Base-by-base conservation (phyloP, 2,888 invertebrate genomes). In the Pasiphila rectangulata region DNA sequence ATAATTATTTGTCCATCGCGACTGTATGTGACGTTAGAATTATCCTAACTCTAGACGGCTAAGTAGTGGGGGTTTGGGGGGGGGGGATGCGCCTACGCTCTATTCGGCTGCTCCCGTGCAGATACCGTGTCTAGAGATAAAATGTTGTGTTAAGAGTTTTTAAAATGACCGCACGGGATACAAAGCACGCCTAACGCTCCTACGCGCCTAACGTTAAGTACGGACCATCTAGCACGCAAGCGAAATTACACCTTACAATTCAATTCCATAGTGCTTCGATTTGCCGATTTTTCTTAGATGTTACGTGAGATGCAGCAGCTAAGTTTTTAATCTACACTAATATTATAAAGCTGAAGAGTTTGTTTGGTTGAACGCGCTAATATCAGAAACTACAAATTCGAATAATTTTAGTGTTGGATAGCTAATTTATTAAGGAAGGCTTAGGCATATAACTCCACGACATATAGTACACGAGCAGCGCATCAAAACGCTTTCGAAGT, bases 181-280 rank as follows among this genome's bases (percentile, higher is more conserved):
- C 1, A n/a, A 16, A n/a, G n/a, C n/a, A n/a, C n/a, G n/a, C n/a
- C 16, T 17, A 30, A 30, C 29, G 17, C 9, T 9, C 17, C 32
- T 75, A 75, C 64, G 69, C 66, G 77, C 69, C 78, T 77, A 75
- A 72, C 67, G 58, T 69, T 75, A 73, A 70, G 68, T 75, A 79
- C 75, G 76, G 79, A 78, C 75, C 74, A 69, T 72, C 75, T 79
- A 79, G 77, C 75, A 73, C 71, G 73, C 70, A 79, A 84, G 84
- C 83, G 60, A 75, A 76, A 57, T 69, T 72, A 79, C 77, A 76
- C 75, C 75, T 69, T 74, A 78, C 74, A 69, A 64, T 73, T 88
- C 88, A 88, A 88, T 87, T 88, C 87, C 88, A 68, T 76, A 75
- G 84, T 87, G 87, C 87, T 77, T 79, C 71, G 67, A 61, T 72